These are phyloP conservation scores for Eudasyphora cyanicolor DNA, from an alignment of 2,888 invertebrate species.

Conservation along the genomic window DNA sequence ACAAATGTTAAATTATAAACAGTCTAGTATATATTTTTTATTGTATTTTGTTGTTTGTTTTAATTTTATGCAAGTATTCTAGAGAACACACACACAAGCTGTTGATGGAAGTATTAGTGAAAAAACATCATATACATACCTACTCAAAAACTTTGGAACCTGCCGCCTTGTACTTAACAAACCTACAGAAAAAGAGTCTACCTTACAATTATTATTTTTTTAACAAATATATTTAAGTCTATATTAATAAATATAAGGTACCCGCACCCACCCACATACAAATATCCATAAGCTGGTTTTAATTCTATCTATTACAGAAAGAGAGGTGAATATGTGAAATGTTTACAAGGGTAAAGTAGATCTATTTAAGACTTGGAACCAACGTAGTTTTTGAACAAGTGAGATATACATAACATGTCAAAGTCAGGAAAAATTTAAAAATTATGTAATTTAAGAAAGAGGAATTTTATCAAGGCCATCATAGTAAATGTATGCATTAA, in stretches of 20 bases:
- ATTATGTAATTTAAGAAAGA: no score
- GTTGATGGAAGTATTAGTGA: neutral
- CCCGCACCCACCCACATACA: neutral
- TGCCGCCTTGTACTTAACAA: constrained; percentile 59
- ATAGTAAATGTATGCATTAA: no score
- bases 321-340: no score
- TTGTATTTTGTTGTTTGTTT: no score
- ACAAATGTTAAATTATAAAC: constrained; percentile 36
- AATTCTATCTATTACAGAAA: no score
- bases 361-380: no score
- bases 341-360: no score
- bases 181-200: constrained; percentile 3
- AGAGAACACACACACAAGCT: no score
- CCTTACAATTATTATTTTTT: neutral
- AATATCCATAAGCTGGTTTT: neutral
- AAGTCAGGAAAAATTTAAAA: no score
- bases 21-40: neutral
- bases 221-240: constrained; percentile 28
- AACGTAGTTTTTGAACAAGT: no score
- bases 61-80: neutral
- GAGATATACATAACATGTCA: no score
- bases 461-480: no score
- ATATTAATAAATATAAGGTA: neutral
- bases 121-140: constrained; percentile 13
- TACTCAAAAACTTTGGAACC: constrained; percentile 27